Conservation (phyloP, 1,140 invertebrate species). For the Rhopalosiphum padi region DNA sequence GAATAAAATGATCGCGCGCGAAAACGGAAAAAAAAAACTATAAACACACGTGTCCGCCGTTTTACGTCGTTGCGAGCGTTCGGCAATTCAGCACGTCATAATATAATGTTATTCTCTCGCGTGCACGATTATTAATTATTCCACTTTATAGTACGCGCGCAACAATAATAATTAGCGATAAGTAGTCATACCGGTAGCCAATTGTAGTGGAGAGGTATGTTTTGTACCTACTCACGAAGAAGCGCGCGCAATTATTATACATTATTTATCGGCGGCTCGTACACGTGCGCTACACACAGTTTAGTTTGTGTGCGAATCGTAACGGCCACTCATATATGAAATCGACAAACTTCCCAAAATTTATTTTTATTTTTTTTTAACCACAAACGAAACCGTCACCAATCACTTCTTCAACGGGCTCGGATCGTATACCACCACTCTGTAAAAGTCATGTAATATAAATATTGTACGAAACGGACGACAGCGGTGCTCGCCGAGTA, state of each 20-base stretch:
- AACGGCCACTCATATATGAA: neutral
- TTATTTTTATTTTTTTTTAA: no score
- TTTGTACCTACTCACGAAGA: no score
- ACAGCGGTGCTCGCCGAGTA: neutral
- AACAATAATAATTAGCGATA: neutral
- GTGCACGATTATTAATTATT: neutral
- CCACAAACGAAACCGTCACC: no score
- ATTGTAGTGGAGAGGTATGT: no score
- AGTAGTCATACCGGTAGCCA: neutral
- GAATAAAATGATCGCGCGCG: neutral
- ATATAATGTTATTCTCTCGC: neutral
- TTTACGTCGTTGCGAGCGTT: neutral
- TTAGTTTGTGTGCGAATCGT: no score
- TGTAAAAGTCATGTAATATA: neutral
- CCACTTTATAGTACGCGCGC: neutral
- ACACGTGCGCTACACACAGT: neutral
- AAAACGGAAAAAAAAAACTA: neutral
- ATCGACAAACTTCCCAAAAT: neutral
- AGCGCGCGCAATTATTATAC: neutral
- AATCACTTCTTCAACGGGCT: no score
- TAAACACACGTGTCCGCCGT: neutral
- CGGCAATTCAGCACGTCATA: neutral
- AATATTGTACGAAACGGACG: neutral
- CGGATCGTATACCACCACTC: neutral
- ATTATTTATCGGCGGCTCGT: neutral